Evolutionary conservation across 2,888 invertebrate species (phyloP).

Genomic region (Heliconius hortense): DNA sequence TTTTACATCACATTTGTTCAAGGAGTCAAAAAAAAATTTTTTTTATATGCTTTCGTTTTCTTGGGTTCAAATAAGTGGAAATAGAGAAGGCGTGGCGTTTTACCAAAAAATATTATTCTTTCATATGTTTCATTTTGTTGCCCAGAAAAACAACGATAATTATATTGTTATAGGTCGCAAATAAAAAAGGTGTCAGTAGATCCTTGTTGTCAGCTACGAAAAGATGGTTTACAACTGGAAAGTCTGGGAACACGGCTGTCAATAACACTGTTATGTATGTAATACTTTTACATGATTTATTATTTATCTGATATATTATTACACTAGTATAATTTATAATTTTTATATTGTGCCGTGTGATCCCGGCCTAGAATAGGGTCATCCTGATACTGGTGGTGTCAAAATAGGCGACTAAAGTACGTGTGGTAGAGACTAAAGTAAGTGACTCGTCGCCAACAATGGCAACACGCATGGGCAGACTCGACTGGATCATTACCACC

Average conservation of each 20-base stretch:
- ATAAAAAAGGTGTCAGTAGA: slow-evolving; percentile 95
- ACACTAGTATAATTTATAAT: background rate
- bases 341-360: no score
- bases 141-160: background rate
- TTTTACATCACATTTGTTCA: no score
- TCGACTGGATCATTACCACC: no score
- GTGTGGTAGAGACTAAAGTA: no score
- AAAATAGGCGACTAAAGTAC: no score
- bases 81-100: background rate
- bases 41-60: background rate
- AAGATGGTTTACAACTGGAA: slow-evolving; percentile 96
- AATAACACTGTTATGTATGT: slow-evolving; percentile 92
- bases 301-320: background rate
- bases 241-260: slow-evolving; percentile 88
- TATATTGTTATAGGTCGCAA: slow-evolving; percentile 81
- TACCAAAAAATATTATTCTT: no score
- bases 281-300: slow-evolving; percentile 8
- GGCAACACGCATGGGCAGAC: no score
- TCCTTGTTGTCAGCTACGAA: slow-evolving; percentile 97
- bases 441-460: no score
- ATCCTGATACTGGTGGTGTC: no score
- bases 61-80: background rate
- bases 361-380: no score
- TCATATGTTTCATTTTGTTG: background rate
- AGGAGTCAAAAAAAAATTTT: background rate